phyloP scores from a whole-genome alignment of 2,888 invertebrate species.

The Acronicta leporina region DNA sequence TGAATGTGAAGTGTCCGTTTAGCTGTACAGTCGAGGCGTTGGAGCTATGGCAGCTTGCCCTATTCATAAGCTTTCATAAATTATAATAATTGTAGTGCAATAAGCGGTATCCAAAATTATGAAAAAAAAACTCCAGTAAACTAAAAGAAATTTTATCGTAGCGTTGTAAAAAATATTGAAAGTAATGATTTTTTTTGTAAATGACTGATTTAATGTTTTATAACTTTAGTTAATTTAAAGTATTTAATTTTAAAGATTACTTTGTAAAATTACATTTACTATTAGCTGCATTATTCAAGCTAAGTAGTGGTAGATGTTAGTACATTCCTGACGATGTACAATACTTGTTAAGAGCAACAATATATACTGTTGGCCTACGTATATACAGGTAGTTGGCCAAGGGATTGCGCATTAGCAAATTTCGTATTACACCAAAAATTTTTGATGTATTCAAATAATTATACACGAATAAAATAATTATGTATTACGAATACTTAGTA shows the following conservation, averaged over 20 bases:
- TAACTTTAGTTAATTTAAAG: conserved; percentile 76
- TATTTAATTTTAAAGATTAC: conserved; percentile 73
- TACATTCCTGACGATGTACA: conserved; percentile 87
- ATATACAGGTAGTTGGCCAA: conserved; percentile 68
- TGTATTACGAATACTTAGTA: conserved; percentile 69
- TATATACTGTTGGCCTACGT: conserved; percentile 71
- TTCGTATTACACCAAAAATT: conserved; percentile 85
- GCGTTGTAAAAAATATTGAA: conserved; percentile 64
- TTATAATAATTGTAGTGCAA: conserved; percentile 65
- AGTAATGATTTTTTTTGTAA: conserved; percentile 68
- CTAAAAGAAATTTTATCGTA: conserved; percentile 51
- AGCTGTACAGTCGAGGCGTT: conserved; percentile 28
- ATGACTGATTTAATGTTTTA: conserved; percentile 83
- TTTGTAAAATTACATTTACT: conserved; percentile 67
- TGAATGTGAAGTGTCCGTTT: conserved; percentile 25
- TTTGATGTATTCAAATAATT: conserved; percentile 85
- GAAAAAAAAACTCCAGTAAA: conserved; percentile 56
- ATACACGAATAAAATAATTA: conserved; percentile 83
- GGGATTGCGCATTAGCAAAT: conserved; percentile 74
- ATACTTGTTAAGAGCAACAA: conserved; percentile 72
- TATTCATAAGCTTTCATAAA: conserved; percentile 49
- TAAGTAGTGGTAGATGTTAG: conserved; percentile 79
- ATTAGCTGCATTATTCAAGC: conserved; percentile 64
- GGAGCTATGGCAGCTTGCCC: conserved; percentile 47
- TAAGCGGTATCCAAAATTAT: conserved; percentile 69